phyloP scores from a whole-genome alignment of 1,140 invertebrate genomes.

The Panagrolaimus sp. region DNA sequence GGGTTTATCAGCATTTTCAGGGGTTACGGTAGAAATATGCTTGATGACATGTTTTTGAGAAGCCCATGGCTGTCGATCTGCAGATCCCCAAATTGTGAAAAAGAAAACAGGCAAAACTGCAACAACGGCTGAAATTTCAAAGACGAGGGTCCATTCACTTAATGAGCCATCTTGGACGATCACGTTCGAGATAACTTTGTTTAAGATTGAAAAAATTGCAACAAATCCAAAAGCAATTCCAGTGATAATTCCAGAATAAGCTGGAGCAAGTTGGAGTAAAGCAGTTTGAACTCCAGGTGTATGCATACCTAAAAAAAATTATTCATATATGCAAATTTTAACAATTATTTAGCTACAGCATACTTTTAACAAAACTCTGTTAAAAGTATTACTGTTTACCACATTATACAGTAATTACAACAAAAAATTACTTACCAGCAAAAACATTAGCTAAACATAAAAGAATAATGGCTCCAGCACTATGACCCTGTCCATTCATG shows the following conservation, averaged over 20 bases:
- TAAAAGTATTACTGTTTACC: neutral
- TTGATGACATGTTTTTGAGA: conserved; percentile 13
- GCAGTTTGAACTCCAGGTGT: conserved; percentile 58
- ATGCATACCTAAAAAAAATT: conserved; percentile 46
- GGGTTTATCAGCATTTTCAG: neutral
- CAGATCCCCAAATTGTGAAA: conserved; percentile 52
- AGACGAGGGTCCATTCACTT: conserved; percentile 49
- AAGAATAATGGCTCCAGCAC: conserved; percentile 40
- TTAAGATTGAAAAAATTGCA: conserved; percentile 49
- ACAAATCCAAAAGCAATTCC: conserved; percentile 56
- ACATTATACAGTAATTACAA: neutral
- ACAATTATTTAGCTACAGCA: too few species aligned
- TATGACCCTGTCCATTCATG: conserved; percentile 30
- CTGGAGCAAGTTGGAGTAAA: conserved; percentile 54
- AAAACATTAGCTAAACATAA: conserved; percentile 55
- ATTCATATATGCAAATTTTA: neutral
- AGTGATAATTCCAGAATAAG: conserved; percentile 54
- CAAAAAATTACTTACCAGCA: conserved; percentile 42
- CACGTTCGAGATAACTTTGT: conserved; percentile 44
- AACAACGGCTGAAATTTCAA: conserved; percentile 46
- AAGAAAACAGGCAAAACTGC: conserved; percentile 48
- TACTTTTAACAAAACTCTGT: neutral
- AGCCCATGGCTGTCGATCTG: conserved; percentile 47
- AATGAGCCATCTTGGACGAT: conserved; percentile 38
- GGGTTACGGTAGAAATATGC: neutral